Evolutionary conservation across 1,140 invertebrate genomes (phyloP).

Genomic region (Apolygus lucorum): DNA sequence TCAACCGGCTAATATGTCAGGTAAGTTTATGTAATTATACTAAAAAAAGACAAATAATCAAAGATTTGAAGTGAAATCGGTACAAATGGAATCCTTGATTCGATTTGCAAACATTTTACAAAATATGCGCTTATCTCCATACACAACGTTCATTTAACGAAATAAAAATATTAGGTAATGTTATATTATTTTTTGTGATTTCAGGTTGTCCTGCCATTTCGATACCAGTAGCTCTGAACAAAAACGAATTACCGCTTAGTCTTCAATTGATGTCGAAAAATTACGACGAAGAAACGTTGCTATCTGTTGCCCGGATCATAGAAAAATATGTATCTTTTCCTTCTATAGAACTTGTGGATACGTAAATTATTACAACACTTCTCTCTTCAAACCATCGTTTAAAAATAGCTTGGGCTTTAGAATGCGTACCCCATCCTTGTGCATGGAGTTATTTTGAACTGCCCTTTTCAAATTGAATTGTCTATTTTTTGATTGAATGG

Average conservation of each 20-base stretch:
- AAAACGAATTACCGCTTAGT: conserved; percentile 72
- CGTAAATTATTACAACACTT: no score
- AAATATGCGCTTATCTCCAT: background rate
- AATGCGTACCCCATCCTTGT: no score
- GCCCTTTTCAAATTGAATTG: no score
- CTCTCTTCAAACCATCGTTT: no score
- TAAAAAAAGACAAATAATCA: background rate
- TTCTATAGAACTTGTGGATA: conserved; percentile 25
- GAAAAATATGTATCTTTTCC: conserved; percentile 65
- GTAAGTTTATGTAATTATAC: conserved; percentile 41
- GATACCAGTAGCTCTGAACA: conserved; percentile 72
- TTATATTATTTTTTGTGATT: conserved; percentile 31
- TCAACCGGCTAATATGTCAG: conserved; percentile 91
- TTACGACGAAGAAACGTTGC: conserved; percentile 65
- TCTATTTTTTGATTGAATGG: no score
- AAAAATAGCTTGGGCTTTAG: no score
- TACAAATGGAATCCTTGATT: background rate
- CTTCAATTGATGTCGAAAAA: conserved; percentile 84
- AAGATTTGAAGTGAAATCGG: background rate
- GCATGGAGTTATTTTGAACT: no score
- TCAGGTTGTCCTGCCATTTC: conserved; percentile 80
- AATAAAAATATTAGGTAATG: background rate
- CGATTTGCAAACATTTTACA: background rate
- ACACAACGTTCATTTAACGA: background rate
- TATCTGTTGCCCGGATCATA: conserved; percentile 76